Percentiles rank a stretch among this genome's conserved stretches.
phyloP scores from a whole-genome alignment of 2,113 vertebrate genomes.

The Rhinoderma darwinii region DNA sequence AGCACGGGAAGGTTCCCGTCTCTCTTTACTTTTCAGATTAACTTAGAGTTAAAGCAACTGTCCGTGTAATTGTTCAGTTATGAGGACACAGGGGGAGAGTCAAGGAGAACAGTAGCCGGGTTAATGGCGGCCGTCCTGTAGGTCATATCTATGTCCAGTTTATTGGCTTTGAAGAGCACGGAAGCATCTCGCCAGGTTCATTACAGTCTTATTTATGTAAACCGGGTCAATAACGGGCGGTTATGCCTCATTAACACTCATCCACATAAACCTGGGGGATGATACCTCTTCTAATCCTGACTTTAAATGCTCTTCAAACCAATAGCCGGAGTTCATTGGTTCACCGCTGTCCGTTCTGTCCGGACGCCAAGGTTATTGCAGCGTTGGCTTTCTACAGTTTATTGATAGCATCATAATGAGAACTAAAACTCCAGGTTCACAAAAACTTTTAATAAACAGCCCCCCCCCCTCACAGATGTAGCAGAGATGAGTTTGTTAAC shows the following conservation, averaged over 20 bases:
- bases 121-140: conserved; percentile 27
- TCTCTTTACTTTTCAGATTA: conserved; percentile 1
- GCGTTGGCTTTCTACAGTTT: neutral
- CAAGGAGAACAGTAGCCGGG: neutral
- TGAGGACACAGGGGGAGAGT: conserved; percentile 43
- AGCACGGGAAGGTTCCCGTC: neutral
- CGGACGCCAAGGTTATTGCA: neutral
- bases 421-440: neutral
- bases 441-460: neutral
- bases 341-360: neutral
- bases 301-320: neutral
- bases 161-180: neutral
- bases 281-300: conserved; percentile 7
- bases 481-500: neutral
- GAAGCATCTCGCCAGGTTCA: neutral
- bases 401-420: neutral
- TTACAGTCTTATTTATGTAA: conserved; percentile 43
- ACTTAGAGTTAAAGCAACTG: conserved; percentile 8
- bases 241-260: conserved; percentile 19
- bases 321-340: neutral
- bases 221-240: conserved; percentile 11
- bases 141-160: conserved; percentile 26
- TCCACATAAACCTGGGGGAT: conserved; percentile 21
- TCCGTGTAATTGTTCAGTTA: conserved; percentile 48
- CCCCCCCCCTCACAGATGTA: no score